Evolutionary conservation across 2,797 vertebrate species (phyloP).

Genomic region (Paedocypris micromegethes): DNA sequence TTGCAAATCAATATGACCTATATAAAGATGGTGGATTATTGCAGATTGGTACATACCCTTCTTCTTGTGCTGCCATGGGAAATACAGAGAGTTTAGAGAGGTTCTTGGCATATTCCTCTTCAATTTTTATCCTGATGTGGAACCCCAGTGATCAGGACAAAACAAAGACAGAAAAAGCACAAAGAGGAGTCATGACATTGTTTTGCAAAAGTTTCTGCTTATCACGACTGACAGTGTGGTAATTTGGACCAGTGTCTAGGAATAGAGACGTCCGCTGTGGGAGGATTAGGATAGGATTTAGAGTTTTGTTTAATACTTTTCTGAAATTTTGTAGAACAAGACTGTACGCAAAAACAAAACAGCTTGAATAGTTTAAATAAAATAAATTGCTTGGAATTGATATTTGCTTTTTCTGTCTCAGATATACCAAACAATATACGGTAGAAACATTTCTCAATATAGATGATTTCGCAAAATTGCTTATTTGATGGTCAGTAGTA

Average conservation of each 20-base stretch:
- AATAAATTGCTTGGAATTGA: too few species aligned
- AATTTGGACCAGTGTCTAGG: background rate
- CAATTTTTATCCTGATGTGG: conserved; percentile 89
- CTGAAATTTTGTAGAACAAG: too few species aligned
- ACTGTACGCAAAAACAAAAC: too few species aligned
- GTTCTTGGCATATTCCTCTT: conserved; percentile 98
- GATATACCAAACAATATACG: too few species aligned
- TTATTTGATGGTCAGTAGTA: too few species aligned
- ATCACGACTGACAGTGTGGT: background rate
- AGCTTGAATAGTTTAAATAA: too few species aligned
- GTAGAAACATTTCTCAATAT: too few species aligned
- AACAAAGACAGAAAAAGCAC: conserved; percentile 6
- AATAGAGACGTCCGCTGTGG: too few species aligned
- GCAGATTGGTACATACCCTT: conserved; percentile 75
- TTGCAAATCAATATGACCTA: background rate
- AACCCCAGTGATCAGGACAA: conserved; percentile 40
- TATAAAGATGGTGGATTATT: background rate
- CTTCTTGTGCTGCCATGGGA: conserved; percentile 89
- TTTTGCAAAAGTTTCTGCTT: background rate
- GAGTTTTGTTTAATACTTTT: too few species aligned
- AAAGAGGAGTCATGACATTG: background rate
- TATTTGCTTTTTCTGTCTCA: too few species aligned
- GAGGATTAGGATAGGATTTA: too few species aligned
- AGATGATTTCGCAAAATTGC: too few species aligned
- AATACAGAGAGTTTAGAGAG: conserved; percentile 94